Base-by-base conservation (phyloP, 1,140 invertebrate genomes). In the Microplitis demolitor region DNA sequence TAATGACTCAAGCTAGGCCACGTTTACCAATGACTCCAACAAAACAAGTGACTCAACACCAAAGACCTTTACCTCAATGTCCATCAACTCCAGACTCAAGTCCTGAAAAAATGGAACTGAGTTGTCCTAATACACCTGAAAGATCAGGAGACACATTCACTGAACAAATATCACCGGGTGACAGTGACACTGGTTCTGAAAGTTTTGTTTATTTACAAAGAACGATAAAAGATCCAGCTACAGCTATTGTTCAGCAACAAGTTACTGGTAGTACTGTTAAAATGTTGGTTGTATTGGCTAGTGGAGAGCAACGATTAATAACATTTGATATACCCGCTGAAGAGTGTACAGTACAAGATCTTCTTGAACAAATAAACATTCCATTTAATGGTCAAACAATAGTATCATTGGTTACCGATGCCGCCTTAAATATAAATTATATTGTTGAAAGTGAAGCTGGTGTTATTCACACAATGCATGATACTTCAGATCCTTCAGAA, bases 291-390 rank as follows among this genome's bases (percentile, higher is more conserved):
- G 89, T 93, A 54, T 84, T 93, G 66, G 88, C 89, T 74, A 92
- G 90, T 69, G 92, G 92, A 8, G 92, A 94, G 84, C 92, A 94
- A 78, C 90, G 93, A 81, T 86, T 94, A 50, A 94, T 94, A 54
- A 94, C 92, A 2, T 94, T 94, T 78, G 93, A 93, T 45, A 86
- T 93, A 76, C 93, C 93, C 4, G 91, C 92, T 76, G 92, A 94
- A 79, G 92, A 91, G 72, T 94, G 93, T 81, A 94, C 92, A 0
- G 91, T 94, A 60, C 91, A 93, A 82, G 92, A 94, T 88, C 89
- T 94, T 71, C 83, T 94, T 60, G 92, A 93, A 82, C 93, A 94
- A 88, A 92, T 92, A 73, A 78, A 74, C 6, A 56, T 74, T 45
- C 51, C 69, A 54, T 74, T 75, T 37, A 37, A 66, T 69, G 69